Conservation (phyloP, 2,888 invertebrate species). For the Alloplasta piceator region DNA sequence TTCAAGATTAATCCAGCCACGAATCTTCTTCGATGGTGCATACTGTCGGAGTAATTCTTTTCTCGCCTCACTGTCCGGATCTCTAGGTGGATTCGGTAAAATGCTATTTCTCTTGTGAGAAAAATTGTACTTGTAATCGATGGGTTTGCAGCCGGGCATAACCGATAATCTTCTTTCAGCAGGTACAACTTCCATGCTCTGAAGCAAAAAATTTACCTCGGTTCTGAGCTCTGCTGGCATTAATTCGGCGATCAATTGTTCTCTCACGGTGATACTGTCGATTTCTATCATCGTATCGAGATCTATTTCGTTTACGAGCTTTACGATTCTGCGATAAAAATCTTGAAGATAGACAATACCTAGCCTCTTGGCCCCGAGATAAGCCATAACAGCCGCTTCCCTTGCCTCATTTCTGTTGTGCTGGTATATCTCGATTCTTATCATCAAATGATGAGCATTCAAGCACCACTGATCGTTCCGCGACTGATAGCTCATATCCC, state of each 20-base stretch:
- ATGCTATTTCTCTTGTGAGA: conserved; percentile 72
- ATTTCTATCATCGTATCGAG: conserved; percentile 79
- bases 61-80: conserved; percentile 70
- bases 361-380: conserved; percentile 78
- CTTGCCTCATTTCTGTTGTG: conserved; percentile 84
- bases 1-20: conserved; percentile 75
- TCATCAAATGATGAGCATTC: conserved; percentile 82
- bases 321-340: conserved; percentile 77
- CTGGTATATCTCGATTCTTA: conserved; percentile 82
- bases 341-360: conserved; percentile 78
- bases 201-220: conserved; percentile 83
- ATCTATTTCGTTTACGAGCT: conserved; percentile 80
- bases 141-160: conserved; percentile 83
- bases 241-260: conserved; percentile 82
- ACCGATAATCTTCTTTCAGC: conserved; percentile 83
- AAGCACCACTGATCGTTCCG: conserved; percentile 82
- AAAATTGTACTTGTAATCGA: conserved; percentile 70
- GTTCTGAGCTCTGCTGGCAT: conserved; percentile 82
- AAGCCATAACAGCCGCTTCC: conserved; percentile 75
- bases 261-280: conserved; percentile 82
- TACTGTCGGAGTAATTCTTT: conserved; percentile 68
- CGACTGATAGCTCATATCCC: conserved; percentile 77
- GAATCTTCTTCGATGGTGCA: conserved; percentile 67
- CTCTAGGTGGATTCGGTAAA: conserved; percentile 63
- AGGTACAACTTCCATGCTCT: conserved; percentile 83